These are phyloP conservation scores for Phaethon lepturus DNA, from an alignment of 2,113 vertebrate species.

Conservation along the genomic window DNA sequence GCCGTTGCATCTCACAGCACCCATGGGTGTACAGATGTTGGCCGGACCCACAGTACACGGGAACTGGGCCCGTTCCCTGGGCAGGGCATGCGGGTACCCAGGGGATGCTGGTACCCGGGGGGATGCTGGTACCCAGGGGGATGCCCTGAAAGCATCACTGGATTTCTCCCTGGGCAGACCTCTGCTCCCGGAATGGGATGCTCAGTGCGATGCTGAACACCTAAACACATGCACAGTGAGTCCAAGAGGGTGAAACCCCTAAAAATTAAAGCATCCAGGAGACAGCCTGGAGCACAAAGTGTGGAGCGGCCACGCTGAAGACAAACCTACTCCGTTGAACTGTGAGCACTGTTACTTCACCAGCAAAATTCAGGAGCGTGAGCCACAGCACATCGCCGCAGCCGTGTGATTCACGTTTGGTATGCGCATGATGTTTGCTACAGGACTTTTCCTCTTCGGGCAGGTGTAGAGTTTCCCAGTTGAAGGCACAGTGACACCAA, in stretches of 20 bases:
- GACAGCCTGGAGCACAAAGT: background rate
- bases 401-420: accelerated
- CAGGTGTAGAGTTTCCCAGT: background rate
- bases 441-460: background rate
- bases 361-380: background rate
- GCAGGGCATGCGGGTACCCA: background rate
- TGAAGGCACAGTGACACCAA: background rate
- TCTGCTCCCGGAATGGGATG: background rate
- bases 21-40: accelerated
- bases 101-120: background rate
- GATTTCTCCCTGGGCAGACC: background rate
- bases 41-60: accelerated
- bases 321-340: background rate
- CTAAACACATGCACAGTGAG: accelerated
- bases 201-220: accelerated
- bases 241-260: background rate
- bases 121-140: background rate
- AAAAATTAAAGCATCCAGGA: background rate
- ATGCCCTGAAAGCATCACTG: background rate
- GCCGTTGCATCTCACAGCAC: accelerated
- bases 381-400: accelerated
- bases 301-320: accelerated
- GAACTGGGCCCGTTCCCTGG: background rate
- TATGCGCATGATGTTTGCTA: background rate
- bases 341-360: background rate